These are phyloP conservation scores for Rhagoletis pomonella DNA, from an alignment of 1,140 invertebrate genomes.

Conservation along the genomic window DNA sequence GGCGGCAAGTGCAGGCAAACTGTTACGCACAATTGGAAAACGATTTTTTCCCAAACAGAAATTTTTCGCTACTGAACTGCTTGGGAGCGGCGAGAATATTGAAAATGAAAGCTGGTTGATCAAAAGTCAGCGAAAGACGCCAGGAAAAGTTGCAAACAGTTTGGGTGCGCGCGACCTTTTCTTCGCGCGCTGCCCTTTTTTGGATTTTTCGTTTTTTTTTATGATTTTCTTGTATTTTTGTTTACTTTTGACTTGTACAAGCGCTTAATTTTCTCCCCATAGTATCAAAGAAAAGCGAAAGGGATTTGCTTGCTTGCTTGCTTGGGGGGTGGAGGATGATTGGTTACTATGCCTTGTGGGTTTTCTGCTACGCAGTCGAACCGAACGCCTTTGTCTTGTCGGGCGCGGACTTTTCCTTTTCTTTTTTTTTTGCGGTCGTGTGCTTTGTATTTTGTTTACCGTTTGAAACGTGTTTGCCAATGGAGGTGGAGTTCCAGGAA, in stretches of 20 bases:
- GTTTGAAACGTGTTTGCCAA: neutral
- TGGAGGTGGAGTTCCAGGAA: neutral
- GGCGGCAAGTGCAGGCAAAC: neutral
- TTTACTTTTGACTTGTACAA: conserved; percentile 48
- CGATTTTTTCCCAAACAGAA: conserved; percentile 6
- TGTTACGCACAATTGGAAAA: conserved; percentile 52
- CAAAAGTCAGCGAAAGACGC: neutral
- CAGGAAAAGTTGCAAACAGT: neutral
- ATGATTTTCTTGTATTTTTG: conserved; percentile 23
- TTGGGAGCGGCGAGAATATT: conserved; percentile 4
- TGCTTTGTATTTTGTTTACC: neutral
- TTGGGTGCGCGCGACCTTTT: conserved; percentile 28
- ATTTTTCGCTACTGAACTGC: neutral
- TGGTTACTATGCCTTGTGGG: neutral
- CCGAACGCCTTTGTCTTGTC: neutral
- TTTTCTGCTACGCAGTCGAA: neutral
- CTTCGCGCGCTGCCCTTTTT: conserved; percentile 3
- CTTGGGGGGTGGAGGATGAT: neutral
- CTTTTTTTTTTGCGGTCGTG: neutral
- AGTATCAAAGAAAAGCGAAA: conserved; percentile 12
- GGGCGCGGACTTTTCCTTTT: neutral
- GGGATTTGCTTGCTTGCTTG: conserved; percentile 3
- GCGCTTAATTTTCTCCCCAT: conserved; percentile 43
- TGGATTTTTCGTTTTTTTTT: neutral
- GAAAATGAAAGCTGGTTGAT: conserved; percentile 16